Percentiles rank a stretch among this genome's conserved stretches.
Conservation (phyloP, 2,797 vertebrate species). For the Cirrhinus mrigala region DNA sequence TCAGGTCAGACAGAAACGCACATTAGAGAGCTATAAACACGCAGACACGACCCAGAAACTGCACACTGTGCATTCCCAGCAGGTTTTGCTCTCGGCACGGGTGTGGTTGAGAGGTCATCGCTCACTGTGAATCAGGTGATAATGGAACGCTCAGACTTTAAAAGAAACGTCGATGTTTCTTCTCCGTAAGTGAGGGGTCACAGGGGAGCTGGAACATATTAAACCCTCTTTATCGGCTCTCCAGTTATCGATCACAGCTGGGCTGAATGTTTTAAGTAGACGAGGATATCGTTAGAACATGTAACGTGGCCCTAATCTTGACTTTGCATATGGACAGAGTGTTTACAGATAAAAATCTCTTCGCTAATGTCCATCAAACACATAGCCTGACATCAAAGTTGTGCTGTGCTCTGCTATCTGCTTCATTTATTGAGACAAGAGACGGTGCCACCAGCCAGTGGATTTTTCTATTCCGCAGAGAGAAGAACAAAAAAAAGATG, state of each 20-base stretch:
- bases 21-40: slow-evolving; percentile 25
- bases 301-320: not conserved
- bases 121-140: slow-evolving; percentile 32
- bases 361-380: slow-evolving; percentile 23
- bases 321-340: not conserved
- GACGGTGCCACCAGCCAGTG: not conserved
- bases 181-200: slow-evolving; percentile 15
- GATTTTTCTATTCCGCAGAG: slow-evolving; percentile 10
- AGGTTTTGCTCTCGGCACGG: not conserved
- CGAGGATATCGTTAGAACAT: not conserved
- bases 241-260: slow-evolving; percentile 26
- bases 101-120: slow-evolving; percentile 24
- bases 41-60: not conserved
- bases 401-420: not conserved
- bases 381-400: not conserved
- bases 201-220: slow-evolving; percentile 20
- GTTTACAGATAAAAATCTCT: slow-evolving; percentile 3
- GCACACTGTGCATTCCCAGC: slow-evolving; percentile 23
- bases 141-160: slow-evolving; percentile 22
- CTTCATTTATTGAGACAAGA: slow-evolving; percentile 16
- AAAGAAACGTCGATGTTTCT: slow-evolving; percentile 16
- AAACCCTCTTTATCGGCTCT: slow-evolving; percentile 28
- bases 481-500: slow-evolving; percentile 15
- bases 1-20: slow-evolving; percentile 29
- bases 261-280: slow-evolving; percentile 18